Conservation (phyloP, 2,888 invertebrate genomes). For the Drosophila anomalipes region DNA sequence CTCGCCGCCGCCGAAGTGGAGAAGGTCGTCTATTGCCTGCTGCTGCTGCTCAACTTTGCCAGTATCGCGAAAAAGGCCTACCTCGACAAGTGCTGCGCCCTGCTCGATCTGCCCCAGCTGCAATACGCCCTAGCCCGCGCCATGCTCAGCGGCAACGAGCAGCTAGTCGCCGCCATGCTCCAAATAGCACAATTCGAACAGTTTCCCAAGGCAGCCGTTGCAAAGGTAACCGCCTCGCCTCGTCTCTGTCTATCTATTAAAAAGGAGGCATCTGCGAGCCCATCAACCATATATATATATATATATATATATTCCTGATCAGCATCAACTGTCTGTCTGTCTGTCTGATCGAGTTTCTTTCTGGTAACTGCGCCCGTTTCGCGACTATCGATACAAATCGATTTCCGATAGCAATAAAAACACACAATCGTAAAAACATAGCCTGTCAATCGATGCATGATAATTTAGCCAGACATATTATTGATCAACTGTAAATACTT, state of each 20-base stretch:
- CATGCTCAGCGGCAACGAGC: constrained; percentile 77
- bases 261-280: background rate
- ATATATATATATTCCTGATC: too few species aligned
- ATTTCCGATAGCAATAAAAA: background rate
- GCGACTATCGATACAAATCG: background rate
- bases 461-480: background rate
- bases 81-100: constrained; percentile 80
- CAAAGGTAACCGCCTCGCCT: constrained; percentile 68
- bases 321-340: too few species aligned
- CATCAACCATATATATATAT: too few species aligned
- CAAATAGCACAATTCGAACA: constrained; percentile 83
- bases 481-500: background rate
- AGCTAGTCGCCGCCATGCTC: constrained; percentile 79
- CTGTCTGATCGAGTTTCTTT: too few species aligned
- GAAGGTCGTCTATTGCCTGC: constrained; percentile 80
- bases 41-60: constrained; percentile 82
- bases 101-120: constrained; percentile 80
- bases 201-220: constrained; percentile 81
- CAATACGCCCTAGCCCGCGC: constrained; percentile 83
- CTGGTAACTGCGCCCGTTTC: too few species aligned
- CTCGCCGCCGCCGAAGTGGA: constrained; percentile 75
- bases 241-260: background rate
- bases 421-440: background rate
- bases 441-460: background rate
- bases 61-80: constrained; percentile 84